Base-by-base conservation (phyloP, 2,888 invertebrate genomes). In the Pyrgus malvae region DNA sequence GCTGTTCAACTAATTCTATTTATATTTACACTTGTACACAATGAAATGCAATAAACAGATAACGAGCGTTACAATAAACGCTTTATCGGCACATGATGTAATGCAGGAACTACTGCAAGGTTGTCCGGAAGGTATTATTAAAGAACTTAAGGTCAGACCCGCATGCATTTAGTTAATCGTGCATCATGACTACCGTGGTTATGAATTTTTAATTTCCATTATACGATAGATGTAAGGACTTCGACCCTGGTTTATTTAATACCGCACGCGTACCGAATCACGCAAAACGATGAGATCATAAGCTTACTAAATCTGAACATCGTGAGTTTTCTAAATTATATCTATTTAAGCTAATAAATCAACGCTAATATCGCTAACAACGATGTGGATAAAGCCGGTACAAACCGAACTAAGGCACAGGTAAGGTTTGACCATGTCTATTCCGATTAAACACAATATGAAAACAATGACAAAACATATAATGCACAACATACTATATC, bases 91-190 rank as follows among this genome's bases (percentile, higher is more conserved):
- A 68, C 66, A 76, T 89, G 86, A 88, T 86, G 89, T 88, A 89
- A 89, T 87, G 69, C 72, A 80, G 84, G 89, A 89, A 89, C 81
- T 76, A 53, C 41, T 54, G 71, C 89, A 87, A 90, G 89, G 89
- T 76, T 79, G 69, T 65, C 79, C 88, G 87, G 85, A 89, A 88
- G 80, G 76, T 73, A 76, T 72, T 72, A 67, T 57, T 68, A 68
- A 62, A 69, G 72, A 69, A 65, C 64, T 59, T 72, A 77, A 86
- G 84, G 84, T 70, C 79, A 70, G 61, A 64, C 65, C 64, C 70
- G 73, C 70, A 70, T 80, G 77, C 80, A 74, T 76, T 78, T 72
- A 70, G 72, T 75, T 76, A 76, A 76, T 70, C 76, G 70, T 74
- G 74, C 72, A 70, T 66, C 67, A 68, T 69, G 70, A 64, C 63